These are phyloP conservation scores for Heliconius eleuchia DNA, from an alignment of 1,140 invertebrate genomes.

Conservation along the genomic window DNA sequence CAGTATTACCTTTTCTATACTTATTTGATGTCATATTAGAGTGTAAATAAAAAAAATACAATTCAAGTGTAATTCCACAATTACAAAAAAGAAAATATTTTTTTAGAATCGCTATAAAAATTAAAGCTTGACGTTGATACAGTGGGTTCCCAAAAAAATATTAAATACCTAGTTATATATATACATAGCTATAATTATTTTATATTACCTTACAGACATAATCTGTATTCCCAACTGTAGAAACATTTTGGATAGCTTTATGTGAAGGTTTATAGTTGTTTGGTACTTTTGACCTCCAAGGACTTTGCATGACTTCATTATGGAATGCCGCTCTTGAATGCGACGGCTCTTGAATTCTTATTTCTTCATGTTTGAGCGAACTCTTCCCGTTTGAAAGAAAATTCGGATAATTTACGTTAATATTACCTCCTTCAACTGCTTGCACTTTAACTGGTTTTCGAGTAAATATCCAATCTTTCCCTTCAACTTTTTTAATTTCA, in stretches of 20 bases:
- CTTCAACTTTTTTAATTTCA: not conserved
- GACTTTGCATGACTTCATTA: constrained; percentile 60
- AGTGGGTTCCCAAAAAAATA: not conserved
- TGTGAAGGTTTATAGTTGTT: constrained; percentile 52
- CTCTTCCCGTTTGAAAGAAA: not conserved
- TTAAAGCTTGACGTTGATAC: too few species aligned
- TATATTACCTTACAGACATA: not conserved
- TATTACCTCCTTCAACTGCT: not conserved
- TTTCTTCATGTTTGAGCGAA: not conserved
- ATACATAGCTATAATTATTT: not conserved
- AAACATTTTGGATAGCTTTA: constrained; percentile 35
- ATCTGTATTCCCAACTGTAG: not conserved
- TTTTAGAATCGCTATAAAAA: not conserved
- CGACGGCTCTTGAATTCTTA: not conserved
- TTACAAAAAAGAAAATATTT: not conserved
- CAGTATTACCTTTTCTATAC: not conserved
- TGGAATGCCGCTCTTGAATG: constrained; percentile 39
- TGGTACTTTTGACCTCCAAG: constrained; percentile 59
- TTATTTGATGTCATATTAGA: not conserved
- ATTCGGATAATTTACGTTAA: not conserved
- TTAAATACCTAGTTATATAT: not conserved
- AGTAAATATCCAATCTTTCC: not conserved
- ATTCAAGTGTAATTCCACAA: too few species aligned
- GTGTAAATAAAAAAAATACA: constrained; percentile 1
- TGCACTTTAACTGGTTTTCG: not conserved